Conservation (phyloP, 2,113 vertebrate genomes). For the Rostratula benghalensis region DNA sequence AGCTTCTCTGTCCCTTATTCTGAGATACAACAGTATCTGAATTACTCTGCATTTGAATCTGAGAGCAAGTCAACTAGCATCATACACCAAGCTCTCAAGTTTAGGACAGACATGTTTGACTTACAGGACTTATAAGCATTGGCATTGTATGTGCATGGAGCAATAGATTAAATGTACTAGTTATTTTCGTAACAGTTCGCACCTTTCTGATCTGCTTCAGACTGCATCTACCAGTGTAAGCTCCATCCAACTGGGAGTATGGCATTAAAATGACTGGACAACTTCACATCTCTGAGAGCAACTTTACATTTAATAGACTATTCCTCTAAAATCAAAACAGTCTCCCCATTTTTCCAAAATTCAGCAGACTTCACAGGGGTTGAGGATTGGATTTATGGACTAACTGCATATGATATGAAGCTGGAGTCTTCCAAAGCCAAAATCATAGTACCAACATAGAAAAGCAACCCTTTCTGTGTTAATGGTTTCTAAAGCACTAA, state of each 20-base stretch:
- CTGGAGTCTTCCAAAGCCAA: neutral
- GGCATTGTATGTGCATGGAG: neutral
- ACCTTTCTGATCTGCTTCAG: neutral
- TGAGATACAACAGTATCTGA: neutral
- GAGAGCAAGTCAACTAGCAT: neutral
- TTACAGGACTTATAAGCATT: neutral
- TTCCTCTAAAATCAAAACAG: neutral
- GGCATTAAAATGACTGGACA: neutral
- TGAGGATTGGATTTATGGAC: neutral
- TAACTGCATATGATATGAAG: neutral
- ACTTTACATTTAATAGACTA: neutral
- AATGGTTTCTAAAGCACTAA: neutral
- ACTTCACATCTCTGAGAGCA: neutral
- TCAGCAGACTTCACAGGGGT: neutral
- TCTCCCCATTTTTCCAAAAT: neutral
- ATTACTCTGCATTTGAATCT: neutral
- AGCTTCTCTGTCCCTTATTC: neutral
- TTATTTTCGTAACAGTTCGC: neutral
- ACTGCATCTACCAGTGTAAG: fast-evolving
- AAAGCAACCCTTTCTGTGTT: neutral
- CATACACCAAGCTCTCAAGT: neutral
- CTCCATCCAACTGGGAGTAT: neutral
- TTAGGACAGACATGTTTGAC: neutral
- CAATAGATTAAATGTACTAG: too few relatives aligned
- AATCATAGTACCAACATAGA: neutral